Evolutionary conservation across 2,888 invertebrate species (phyloP), one percentile per base, ranked within the genome.

Genomic region (Cylindroiulus punctatus): DNA sequence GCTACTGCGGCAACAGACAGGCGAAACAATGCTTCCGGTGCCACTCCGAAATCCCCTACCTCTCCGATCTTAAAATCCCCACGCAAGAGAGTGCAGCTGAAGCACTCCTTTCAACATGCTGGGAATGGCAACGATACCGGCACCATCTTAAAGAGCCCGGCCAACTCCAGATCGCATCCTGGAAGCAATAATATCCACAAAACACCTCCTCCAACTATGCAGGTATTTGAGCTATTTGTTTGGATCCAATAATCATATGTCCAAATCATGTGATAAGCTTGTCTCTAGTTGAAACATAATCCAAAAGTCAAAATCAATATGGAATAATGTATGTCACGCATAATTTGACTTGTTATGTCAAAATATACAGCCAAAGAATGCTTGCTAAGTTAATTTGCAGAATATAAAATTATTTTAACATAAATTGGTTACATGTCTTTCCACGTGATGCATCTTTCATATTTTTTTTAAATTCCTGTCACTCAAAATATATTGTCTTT

Each of bases 31-130:
- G 32, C 8, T 52, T 42, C 42, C 40, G 86, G 86, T 44, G 86
- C 86, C 1, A 86, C 81, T 36, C 86, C 86, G 12, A 86, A 86
- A 42, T 86, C 86, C n/a, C 86, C 86, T 1, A 42, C 86, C n/a
- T 83, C 86, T 10, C 76, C 86, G 3, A 4, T 82, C n/a, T 14
- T 42, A n/a, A 82, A 42, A 42, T 83, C 86, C 17, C 86, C 86
- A 0, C 32, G 86, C 32, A 86, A 44, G 44, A 86, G 32, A 42
- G 26, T 65, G 22, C 30, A 26, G 30, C 10, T 47, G 2, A 47
- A 82, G 14, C 65, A 65, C 65, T 36, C 84, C 8, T 32, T 47
- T 30, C 47, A 84, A 42, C 42, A 84, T 47, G 42, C 47, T 19
- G 32, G 42, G 1, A 65, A 85, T 57, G 26, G 30, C 32, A 76